Evolutionary conservation across 2,797 vertebrate genomes (phyloP).

Genomic region (Glossophaga mutica): DNA sequence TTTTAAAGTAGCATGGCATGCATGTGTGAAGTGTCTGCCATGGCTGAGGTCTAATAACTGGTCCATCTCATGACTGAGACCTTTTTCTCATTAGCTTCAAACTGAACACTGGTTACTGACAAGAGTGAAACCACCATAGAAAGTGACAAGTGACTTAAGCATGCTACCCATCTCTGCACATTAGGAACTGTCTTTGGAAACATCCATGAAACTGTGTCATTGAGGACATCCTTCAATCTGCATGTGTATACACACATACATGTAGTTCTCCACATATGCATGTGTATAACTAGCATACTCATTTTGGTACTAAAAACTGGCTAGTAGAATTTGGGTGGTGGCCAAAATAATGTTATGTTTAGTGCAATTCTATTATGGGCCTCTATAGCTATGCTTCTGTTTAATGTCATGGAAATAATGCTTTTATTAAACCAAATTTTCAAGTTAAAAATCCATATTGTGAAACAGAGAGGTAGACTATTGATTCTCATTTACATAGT

Average conservation of each 20-base stretch:
- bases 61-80: neutral
- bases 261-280: neutral
- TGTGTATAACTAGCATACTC: neutral
- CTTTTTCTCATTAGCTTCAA: neutral
- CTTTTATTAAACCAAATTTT: neutral
- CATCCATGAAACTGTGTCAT: neutral
- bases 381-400: neutral
- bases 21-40: neutral
- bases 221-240: neutral
- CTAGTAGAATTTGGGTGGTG: neutral
- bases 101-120: neutral
- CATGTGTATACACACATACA: accelerated
- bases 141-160: neutral
- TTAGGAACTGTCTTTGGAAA: neutral
- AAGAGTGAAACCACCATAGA: neutral
- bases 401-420: neutral
- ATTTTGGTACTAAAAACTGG: neutral
- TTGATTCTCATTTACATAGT: neutral
- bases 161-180: neutral
- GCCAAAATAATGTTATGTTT: neutral
- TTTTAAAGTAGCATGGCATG: neutral
- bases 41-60: neutral
- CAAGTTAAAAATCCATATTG: neutral
- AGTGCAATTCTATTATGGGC: neutral
- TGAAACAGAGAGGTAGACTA: neutral